A percentile compares a stretch with the other conserved stretches of the same genome.
phyloP scores from a whole-genome alignment of 1,140 invertebrate genomes.

The Drosophila punjabiensis region DNA sequence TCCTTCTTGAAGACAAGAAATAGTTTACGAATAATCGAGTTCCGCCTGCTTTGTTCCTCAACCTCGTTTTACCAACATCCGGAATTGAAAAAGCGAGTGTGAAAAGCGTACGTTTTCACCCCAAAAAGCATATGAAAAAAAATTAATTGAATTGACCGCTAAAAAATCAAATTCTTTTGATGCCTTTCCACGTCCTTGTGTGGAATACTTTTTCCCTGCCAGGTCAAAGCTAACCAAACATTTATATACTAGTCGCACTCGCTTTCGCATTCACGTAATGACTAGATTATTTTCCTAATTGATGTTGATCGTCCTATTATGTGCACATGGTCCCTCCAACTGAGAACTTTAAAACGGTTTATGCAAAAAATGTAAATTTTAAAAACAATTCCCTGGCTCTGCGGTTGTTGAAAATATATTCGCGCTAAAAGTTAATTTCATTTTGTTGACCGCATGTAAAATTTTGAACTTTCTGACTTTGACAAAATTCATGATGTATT shows the following conservation, averaged over 20 bases:
- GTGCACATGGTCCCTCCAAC: neutral
- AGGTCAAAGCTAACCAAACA: slow-evolving; percentile 58
- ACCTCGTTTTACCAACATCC: slow-evolving; percentile 6
- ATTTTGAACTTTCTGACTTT: slow-evolving; percentile 69
- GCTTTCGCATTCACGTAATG: slow-evolving; percentile 46
- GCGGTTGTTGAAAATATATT: slow-evolving; percentile 46
- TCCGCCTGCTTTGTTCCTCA: slow-evolving; percentile 41
- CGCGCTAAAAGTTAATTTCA: slow-evolving; percentile 72
- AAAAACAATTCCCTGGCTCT: slow-evolving; percentile 27
- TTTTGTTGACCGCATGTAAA: slow-evolving; percentile 65
- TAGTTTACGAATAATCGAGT: neutral
- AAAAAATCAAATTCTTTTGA: slow-evolving; percentile 29
- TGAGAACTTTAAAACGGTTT: neutral
- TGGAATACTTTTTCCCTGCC: slow-evolving; percentile 23
- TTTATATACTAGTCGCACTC: slow-evolving; percentile 55
- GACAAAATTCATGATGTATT: slow-evolving; percentile 40
- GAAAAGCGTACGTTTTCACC: neutral
- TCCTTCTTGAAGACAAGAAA: neutral
- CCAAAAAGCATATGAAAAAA: slow-evolving; percentile 52
- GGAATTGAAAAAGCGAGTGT: slow-evolving; percentile 5
- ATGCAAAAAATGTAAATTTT: slow-evolving; percentile 46
- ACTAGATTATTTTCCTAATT: slow-evolving; percentile 74
- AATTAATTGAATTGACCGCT: slow-evolving; percentile 15
- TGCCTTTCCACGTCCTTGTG: slow-evolving; percentile 6
- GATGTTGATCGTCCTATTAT: slow-evolving; percentile 63